Evolutionary conservation across 2,797 vertebrate species (phyloP), one percentile per base, ranked within the genome.

Genomic region (Xiphorhynchus erythropygius): DNA sequence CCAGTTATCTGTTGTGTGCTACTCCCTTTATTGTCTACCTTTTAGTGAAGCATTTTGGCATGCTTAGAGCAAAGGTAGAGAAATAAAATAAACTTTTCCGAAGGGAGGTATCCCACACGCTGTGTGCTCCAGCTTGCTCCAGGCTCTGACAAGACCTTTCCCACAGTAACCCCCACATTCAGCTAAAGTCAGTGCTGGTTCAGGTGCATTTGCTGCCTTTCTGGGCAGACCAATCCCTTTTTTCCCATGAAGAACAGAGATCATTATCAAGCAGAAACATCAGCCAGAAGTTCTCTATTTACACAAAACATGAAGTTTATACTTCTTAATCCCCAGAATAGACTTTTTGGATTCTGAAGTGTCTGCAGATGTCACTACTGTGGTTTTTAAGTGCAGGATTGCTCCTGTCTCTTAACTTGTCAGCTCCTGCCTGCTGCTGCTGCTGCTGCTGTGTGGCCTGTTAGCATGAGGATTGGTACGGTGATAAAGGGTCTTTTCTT

Each of bases 371-470:
- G 47, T 68, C 69, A 42, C 22, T 53, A 16, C 1, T n/a, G 37
- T 69, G 56, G 13, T 77, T 90, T 87, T 88, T 32, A 53, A 65
- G 18, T 19, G 42, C 52, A 37, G 6, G 18, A 39, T 62, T 9
- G 21, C n/a, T 81, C 23, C 57, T 56, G 37, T 9, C 18, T 55
- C 84, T 69, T 39, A 68, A 46, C 67, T 53, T 6, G 1, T 10
- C 33, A 56, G 50, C 11, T 63, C 23, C 91, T 67, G 47, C 56
- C 25, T 3, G 27, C 25, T 4, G 2, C 11, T 75, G 27, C 25
- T 4, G 2, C 11, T 75, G 32, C 2, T 11, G 7, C 8, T 2
- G 1, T 6, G 10, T 32, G 25, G 24, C 13, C 52, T 55, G 30
- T 18, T n/a, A 3, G 5, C 15, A 10, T 2, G 19, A 79, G 18